Evolutionary conservation across 2,113 vertebrate genomes (phyloP).

Genomic region (Xiphias gladius): DNA sequence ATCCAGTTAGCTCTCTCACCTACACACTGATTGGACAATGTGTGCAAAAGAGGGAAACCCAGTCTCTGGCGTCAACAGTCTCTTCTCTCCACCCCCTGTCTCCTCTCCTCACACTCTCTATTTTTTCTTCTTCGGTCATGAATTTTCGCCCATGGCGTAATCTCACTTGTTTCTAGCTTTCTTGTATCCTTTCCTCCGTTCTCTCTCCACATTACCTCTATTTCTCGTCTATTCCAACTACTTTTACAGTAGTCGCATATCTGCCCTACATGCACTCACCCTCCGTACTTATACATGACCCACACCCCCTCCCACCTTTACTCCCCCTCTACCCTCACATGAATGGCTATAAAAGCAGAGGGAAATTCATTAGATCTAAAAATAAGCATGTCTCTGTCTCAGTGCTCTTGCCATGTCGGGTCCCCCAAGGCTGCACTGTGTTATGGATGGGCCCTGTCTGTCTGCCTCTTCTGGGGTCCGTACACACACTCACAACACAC

Average conservation of each 20-base stretch:
- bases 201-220: constrained; percentile 10
- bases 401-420: constrained; percentile 64
- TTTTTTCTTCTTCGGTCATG: background rate
- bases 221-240: constrained; percentile 39
- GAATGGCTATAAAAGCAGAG: constrained; percentile 57
- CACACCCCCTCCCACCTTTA: constrained; percentile 13
- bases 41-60: constrained; percentile 38
- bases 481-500: constrained; percentile 17
- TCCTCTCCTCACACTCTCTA: background rate
- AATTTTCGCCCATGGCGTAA: constrained; percentile 11
- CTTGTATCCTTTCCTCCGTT: background rate
- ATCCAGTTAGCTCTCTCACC: constrained; percentile 31
- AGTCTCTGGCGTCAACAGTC: constrained; percentile 12
- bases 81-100: background rate
- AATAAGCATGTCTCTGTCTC: constrained; percentile 73
- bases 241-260: constrained; percentile 29
- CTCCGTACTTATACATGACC: background rate
- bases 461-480: constrained; percentile 57
- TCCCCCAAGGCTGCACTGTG: constrained; percentile 67
- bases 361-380: constrained; percentile 84
- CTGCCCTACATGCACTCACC: constrained; percentile 36
- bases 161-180: background rate
- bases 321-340: constrained; percentile 7
- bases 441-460: constrained; percentile 82
- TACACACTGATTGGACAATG: background rate